Base-by-base conservation (phyloP, 2,888 invertebrate genomes). In the Agrilus biguttatus region DNA sequence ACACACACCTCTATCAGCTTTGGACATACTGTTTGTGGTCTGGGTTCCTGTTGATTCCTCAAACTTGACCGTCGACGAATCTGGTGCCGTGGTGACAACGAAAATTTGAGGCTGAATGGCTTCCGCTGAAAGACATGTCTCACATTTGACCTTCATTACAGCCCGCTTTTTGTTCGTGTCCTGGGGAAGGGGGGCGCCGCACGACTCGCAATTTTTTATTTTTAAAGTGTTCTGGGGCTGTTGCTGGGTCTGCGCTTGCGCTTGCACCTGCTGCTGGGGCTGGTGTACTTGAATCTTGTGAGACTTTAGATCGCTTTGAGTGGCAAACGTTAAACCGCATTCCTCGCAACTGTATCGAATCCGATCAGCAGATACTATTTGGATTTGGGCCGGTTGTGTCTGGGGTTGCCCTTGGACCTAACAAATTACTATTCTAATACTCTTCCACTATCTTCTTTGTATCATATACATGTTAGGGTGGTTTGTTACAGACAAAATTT, bases 291-390 rank as follows among this genome's bases (percentile, higher is more conserved):
- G 71, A 54, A 62, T 70, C 62, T 58, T 70, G 61, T 66, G 66
- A 7, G 59, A 56, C 47, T 67, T 67, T 41, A 67, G 46, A 37
- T 67, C 67, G 3, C 57, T 52, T 45, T 66, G 67, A 3, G 64
- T 63, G 32, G 53, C 55, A 47, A 66, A 66, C 1, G 66, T 66
- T 28, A 66, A 51, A 2, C 67, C 67, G 45, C 67, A 67, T 51
- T 67, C 67, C 45, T 67, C 66, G 43, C 67, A 67, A 1, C 66
- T 63, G 49, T 55, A 65, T 37, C 65, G 52, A 39, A 67, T 66
- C 8, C 67, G 54, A 55, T 75, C 75, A 1, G 75, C 73, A 4
- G 74, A 70, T 2, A 75, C 74, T 35, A 75, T 75, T 62, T 75
- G 75, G 50, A 75, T 75, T 51, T 75, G 74, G 1, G 74, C 63